Conservation (phyloP, 2,113 vertebrate genomes). For the Dicerorhinus sumatrensis region DNA sequence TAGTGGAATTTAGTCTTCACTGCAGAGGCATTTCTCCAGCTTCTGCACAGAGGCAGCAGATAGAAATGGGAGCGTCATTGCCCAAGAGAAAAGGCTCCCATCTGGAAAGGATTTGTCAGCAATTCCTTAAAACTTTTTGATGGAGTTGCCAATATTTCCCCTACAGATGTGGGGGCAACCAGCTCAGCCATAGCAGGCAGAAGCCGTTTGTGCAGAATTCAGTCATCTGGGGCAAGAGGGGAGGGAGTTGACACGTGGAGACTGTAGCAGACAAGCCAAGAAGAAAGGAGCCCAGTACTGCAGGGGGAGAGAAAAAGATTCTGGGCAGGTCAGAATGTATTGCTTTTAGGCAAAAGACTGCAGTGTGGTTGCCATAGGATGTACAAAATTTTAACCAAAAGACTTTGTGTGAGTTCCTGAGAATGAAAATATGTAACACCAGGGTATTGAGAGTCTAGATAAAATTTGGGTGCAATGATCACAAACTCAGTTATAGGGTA, state of each 20-base stretch:
- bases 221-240: background rate
- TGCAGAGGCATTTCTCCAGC: background rate
- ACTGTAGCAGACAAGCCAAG: rapidly evolving
- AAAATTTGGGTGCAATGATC: background rate
- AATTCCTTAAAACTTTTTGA: slow-evolving; percentile 33
- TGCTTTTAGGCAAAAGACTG: background rate
- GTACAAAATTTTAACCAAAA: background rate
- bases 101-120: slow-evolving; percentile 52
- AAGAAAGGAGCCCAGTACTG: background rate
- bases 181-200: background rate
- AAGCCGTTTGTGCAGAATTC: background rate
- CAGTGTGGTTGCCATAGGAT: background rate
- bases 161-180: background rate
- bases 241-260: background rate
- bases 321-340: background rate
- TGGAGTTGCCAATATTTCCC: background rate
- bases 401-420: background rate
- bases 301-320: background rate
- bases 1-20: background rate
- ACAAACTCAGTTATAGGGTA: background rate
- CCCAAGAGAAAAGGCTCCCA: background rate
- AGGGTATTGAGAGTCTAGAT: background rate
- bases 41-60: background rate
- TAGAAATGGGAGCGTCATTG: background rate
- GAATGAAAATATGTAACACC: background rate